phyloP scores from a whole-genome alignment of 2,113 vertebrate species.

The Myrmophylax atrothorax region DNA sequence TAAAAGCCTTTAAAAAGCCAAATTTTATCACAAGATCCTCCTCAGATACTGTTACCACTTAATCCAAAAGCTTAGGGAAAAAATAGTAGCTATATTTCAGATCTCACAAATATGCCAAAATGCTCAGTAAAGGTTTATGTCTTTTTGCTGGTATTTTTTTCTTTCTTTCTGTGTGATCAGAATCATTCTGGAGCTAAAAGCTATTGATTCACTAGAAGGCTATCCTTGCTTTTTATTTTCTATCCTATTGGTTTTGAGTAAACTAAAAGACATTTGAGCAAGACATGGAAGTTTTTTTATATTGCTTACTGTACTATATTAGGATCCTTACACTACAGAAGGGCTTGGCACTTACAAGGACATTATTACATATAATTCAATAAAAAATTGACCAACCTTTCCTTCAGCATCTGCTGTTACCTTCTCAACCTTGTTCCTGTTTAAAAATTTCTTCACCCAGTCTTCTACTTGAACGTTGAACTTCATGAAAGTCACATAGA shows the following conservation, averaged over 20 bases:
- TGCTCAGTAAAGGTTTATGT: constrained; percentile 1
- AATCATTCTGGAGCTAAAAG: background rate
- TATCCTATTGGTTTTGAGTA: background rate
- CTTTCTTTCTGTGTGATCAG: background rate
- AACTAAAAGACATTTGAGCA: background rate
- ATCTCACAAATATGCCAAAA: background rate
- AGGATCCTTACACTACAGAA: background rate
- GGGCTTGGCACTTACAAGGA: background rate
- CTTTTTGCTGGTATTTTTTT: background rate
- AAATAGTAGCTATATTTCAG: background rate
- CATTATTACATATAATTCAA: background rate
- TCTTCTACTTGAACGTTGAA: constrained; percentile 90
- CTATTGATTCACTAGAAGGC: background rate
- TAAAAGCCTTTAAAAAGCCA: background rate
- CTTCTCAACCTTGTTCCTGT: constrained; percentile 94
- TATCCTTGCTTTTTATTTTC: background rate
- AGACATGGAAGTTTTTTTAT: background rate
- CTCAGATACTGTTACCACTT: background rate
- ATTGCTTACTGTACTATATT: background rate
- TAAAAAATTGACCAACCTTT: constrained; percentile 85
- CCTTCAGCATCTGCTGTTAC: constrained; percentile 85
- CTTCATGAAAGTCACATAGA: constrained; percentile 98
- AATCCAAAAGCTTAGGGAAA: background rate
- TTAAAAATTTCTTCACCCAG: constrained; percentile 85
- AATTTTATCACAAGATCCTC: background rate